A percentile compares a stretch with the other conserved stretches of the same genome.
phyloP scores from a whole-genome alignment of 23 tunicate genomes.

The Phallusia fumigata region DNA sequence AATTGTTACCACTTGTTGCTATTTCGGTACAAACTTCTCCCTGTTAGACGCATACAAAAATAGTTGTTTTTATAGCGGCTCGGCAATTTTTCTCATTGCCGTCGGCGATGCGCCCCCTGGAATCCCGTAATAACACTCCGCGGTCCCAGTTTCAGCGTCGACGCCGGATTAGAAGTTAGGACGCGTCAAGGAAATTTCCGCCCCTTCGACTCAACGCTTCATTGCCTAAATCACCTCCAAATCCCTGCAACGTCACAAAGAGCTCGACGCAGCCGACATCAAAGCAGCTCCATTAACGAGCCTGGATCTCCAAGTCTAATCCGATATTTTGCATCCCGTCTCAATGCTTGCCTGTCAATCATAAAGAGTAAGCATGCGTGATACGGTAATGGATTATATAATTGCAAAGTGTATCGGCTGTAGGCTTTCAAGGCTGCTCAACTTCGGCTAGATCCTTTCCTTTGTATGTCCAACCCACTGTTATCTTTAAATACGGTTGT shows the following conservation, averaged over 20 bases:
- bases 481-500: no score
- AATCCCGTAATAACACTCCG: background rate
- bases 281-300: background rate
- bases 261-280: background rate
- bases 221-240: background rate
- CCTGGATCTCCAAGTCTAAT: background rate
- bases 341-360: background rate
- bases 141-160: background rate
- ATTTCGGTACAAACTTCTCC: no score
- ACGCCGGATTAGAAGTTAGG: background rate
- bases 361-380: background rate
- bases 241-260: conserved; percentile 1
- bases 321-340: background rate
- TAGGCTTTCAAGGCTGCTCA: no score
- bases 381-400: no score
- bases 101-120: background rate
- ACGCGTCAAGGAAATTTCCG: background rate
- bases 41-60: no score
- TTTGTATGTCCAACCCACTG: no score
- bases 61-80: no score
- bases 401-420: no score
- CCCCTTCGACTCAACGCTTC: background rate
- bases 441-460: no score
- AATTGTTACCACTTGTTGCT: no score
- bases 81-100: no score